phyloP scores from a whole-genome alignment of 1,140 invertebrate species.

The Planococcus citri region DNA sequence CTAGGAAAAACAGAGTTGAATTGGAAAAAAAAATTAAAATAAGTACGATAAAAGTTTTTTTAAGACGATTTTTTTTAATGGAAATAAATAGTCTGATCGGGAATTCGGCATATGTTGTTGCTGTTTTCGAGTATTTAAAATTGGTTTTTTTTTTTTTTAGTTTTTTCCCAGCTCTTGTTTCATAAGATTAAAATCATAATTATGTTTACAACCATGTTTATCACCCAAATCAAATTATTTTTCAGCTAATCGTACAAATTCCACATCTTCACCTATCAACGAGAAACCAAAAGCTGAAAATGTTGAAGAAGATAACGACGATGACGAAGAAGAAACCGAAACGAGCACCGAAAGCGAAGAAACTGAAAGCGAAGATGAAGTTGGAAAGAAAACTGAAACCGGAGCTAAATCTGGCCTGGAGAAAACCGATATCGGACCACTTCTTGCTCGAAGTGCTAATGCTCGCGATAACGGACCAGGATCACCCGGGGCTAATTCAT shows the following conservation, averaged over 20 bases:
- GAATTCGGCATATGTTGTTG: too few species aligned
- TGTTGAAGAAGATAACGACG: conserved; percentile 29
- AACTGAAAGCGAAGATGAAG: conserved; percentile 56
- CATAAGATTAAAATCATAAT: too few species aligned
- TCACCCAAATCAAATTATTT: neutral
- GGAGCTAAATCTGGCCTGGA: conserved; percentile 42
- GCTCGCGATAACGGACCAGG: conserved; percentile 39
- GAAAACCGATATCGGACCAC: conserved; percentile 62
- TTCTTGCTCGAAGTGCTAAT: conserved; percentile 60
- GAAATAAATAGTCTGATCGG: too few species aligned
- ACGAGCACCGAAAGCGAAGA: conserved; percentile 47
- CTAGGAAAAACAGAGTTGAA: too few species aligned
- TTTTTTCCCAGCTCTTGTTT: too few species aligned
- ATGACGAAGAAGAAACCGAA: conserved; percentile 41
- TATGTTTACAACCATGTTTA: too few species aligned
- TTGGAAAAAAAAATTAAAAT: too few species aligned
- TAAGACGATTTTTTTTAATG: too few species aligned
- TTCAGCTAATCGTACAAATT: neutral
- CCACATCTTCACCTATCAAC: neutral
- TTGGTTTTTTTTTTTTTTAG: neutral
- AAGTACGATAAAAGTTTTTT: too few species aligned
- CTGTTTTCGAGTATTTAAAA: too few species aligned
- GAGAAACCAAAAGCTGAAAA: conserved; percentile 23
- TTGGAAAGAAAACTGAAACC: conserved; percentile 28
- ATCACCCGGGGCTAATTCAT: conserved; percentile 21